Evolutionary conservation across 2,888 invertebrate species (phyloP).

Genomic region (Diarsia dahlii): DNA sequence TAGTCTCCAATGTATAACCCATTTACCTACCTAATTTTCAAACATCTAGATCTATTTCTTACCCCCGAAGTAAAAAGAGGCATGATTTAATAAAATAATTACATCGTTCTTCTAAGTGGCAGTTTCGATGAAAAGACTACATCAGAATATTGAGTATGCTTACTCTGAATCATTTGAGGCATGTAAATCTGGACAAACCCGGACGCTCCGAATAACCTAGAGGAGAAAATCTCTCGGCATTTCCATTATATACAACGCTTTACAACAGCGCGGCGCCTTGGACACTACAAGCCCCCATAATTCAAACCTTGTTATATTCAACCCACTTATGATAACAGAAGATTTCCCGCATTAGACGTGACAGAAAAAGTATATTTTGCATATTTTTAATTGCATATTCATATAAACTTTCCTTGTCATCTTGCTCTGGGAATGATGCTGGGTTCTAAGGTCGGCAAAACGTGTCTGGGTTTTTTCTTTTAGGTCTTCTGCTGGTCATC

Average conservation of each 20-base stretch:
- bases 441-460: neutral
- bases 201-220: neutral
- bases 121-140: no score
- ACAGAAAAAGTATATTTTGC: slow-evolving; percentile 24
- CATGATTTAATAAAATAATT: no score
- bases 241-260: slow-evolving; percentile 11
- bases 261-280: slow-evolving; percentile 26
- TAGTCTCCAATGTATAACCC: no score
- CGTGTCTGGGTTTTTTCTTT: slow-evolving; percentile 1
- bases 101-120: no score
- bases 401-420: slow-evolving; percentile 21
- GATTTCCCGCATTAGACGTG: slow-evolving; percentile 53
- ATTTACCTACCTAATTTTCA: no score
- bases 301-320: slow-evolving; percentile 36
- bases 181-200: neutral
- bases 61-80: no score
- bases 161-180: no score
- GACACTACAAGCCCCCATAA: slow-evolving; percentile 40
- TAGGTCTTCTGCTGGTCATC: neutral
- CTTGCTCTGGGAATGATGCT: neutral
- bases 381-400: slow-evolving; percentile 14
- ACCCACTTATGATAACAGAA: slow-evolving; percentile 41
- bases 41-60: no score
- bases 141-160: no score
- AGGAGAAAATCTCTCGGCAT: neutral